phyloP scores from a whole-genome alignment of 2,888 invertebrate genomes.

The Archaeoteleia sp. region DNA sequence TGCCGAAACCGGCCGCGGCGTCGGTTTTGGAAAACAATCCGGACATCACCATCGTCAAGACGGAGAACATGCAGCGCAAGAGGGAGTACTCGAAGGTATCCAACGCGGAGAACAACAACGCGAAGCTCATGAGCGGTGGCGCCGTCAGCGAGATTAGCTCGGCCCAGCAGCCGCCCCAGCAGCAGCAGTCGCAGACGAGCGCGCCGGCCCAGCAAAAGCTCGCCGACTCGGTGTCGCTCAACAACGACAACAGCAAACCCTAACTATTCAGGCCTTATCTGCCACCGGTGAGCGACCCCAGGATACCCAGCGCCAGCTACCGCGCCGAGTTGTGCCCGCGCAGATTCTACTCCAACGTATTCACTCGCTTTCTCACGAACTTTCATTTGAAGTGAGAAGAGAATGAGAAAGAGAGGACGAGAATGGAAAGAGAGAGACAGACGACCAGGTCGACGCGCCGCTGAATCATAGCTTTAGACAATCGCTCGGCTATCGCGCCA shows the following conservation, averaged over 20 bases:
- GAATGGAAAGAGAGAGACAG: background rate
- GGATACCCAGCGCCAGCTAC: slow-evolving; percentile 53
- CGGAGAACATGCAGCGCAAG: slow-evolving; percentile 76
- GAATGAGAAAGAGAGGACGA: slow-evolving; percentile 22
- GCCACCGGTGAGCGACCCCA: slow-evolving; percentile 62
- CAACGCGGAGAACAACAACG: slow-evolving; percentile 72
- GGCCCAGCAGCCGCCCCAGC: slow-evolving; percentile 40
- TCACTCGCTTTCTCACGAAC: slow-evolving; percentile 71
- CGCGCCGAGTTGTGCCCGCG: slow-evolving; percentile 64
- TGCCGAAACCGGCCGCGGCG: slow-evolving; percentile 70
- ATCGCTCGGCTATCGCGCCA: background rate
- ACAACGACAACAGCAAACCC: slow-evolving; percentile 73
- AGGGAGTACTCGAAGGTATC: slow-evolving; percentile 73
- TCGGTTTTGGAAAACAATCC: slow-evolving; percentile 77
- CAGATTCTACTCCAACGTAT: slow-evolving; percentile 70
- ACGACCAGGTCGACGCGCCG: background rate
- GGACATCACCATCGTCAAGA: slow-evolving; percentile 79
- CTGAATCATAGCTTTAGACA: background rate
- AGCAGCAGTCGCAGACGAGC: slow-evolving; percentile 18
- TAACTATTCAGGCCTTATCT: slow-evolving; percentile 75
- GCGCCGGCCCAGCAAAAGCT: slow-evolving; percentile 62
- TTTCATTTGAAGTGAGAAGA: slow-evolving; percentile 69
- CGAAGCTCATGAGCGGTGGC: slow-evolving; percentile 72
- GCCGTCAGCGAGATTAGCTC: slow-evolving; percentile 71
- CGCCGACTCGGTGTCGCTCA: slow-evolving; percentile 68